Conservation (phyloP, 2,888 invertebrate genomes). For the Leptopilina drosophilae region DNA sequence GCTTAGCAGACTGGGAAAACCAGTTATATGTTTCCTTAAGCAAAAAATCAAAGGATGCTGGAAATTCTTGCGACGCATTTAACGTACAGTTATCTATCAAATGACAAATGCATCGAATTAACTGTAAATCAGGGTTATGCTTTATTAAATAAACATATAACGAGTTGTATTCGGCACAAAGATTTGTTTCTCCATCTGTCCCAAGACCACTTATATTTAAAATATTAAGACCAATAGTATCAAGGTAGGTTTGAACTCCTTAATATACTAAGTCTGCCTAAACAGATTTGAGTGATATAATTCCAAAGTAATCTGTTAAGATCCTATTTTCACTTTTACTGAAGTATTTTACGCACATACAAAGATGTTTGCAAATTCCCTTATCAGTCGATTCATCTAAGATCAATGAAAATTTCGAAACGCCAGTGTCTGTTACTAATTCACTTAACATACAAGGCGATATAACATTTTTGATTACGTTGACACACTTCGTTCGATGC, state of each 20-base stretch:
- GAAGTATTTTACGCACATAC: slow-evolving; percentile 55
- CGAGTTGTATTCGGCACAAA: slow-evolving; percentile 13
- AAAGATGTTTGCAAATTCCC: slow-evolving; percentile 50
- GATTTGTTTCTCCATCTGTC: slow-evolving; percentile 11
- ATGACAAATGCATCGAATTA: slow-evolving; percentile 24
- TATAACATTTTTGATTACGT: slow-evolving; percentile 49
- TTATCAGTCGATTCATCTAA: slow-evolving; percentile 56
- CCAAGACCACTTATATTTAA: slow-evolving; percentile 18
- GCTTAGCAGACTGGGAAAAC: slow-evolving; percentile 15
- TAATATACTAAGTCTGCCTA: slow-evolving; percentile 1
- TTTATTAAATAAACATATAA: slow-evolving; percentile 4
- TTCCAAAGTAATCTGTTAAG: slow-evolving; percentile 50
- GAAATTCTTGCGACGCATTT: slow-evolving; percentile 19
- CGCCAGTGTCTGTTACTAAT: slow-evolving; percentile 47
- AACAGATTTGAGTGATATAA: slow-evolving; percentile 3
- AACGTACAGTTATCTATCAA: not conserved
- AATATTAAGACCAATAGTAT: not conserved
- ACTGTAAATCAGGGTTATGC: not conserved
- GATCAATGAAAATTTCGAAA: slow-evolving; percentile 48
- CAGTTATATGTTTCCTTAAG: slow-evolving; percentile 21
- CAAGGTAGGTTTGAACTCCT: not conserved
- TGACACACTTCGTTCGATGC: slow-evolving; percentile 53
- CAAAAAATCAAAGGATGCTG: not conserved
- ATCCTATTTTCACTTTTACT: slow-evolving; percentile 47
- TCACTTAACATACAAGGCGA: slow-evolving; percentile 47